Conservation (phyloP, 2,888 invertebrate genomes). For the Drosophila yooni region DNA sequence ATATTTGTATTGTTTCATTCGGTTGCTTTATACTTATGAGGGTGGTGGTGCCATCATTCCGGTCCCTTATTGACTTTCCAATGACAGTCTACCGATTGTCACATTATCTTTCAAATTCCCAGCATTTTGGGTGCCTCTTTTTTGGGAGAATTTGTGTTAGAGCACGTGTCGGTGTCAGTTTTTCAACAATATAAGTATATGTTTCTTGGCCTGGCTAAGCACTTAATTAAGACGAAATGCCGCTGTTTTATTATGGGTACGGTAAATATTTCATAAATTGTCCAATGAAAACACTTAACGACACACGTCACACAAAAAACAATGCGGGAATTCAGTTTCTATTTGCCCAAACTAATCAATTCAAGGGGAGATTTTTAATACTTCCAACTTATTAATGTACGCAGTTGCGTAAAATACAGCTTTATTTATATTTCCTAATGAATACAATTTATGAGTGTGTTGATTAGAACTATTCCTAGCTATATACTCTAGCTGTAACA, state of each 20-base stretch:
- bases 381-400: neutral
- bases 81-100: slow-evolving; percentile 69
- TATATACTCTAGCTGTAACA: neutral
- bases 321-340: slow-evolving; percentile 75
- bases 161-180: slow-evolving; percentile 49
- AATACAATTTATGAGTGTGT: slow-evolving; percentile 3
- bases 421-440: slow-evolving; percentile 2
- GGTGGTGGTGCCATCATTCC: slow-evolving; percentile 39
- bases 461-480: slow-evolving; percentile 5
- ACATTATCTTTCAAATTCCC: slow-evolving; percentile 64
- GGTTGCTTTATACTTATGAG: slow-evolving; percentile 11
- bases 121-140: slow-evolving; percentile 32
- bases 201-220: slow-evolving; percentile 45
- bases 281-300: slow-evolving; percentile 75
- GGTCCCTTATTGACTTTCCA: slow-evolving; percentile 66
- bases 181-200: slow-evolving; percentile 19
- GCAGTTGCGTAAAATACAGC: slow-evolving; percentile 4
- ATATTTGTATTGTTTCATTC: slow-evolving; percentile 65
- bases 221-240: slow-evolving; percentile 80
- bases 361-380: slow-evolving; percentile 49
- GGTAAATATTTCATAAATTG: slow-evolving; percentile 77
- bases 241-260: slow-evolving; percentile 74
- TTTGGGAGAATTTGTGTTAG: slow-evolving; percentile 7
- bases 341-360: slow-evolving; percentile 54
- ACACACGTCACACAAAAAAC: slow-evolving; percentile 74